Percentiles rank a stretch among this genome's conserved stretches.
Conservation (phyloP, 2,797 vertebrate genomes). For the Leptodactylus fallax region DNA sequence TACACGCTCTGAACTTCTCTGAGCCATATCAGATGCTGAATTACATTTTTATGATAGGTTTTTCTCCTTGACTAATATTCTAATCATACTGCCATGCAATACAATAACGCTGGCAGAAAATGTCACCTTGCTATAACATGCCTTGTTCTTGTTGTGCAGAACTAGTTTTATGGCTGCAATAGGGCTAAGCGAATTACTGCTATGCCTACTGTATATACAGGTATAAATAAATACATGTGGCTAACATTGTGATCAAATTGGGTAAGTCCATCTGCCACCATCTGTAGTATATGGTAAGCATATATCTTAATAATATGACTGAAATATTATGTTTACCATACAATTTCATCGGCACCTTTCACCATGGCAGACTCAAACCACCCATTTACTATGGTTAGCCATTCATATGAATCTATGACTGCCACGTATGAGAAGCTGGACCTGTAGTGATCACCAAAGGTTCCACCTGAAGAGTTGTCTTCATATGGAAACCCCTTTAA, state of each 20-base stretch:
- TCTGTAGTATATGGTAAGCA: too few relatives aligned
- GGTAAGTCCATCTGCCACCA: too few relatives aligned
- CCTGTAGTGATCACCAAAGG: not conserved
- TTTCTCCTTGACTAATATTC: not conserved
- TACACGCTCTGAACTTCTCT: not conserved
- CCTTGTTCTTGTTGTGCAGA: too few relatives aligned
- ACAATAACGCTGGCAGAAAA: not conserved
- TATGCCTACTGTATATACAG: too few relatives aligned
- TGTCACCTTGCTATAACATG: conserved; percentile 45
- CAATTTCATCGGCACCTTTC: not conserved
- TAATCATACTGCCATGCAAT: not conserved
- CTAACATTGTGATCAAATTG: too few relatives aligned
- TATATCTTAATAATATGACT: too few relatives aligned
- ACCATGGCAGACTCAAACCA: not conserved
- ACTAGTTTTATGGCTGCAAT: too few relatives aligned
- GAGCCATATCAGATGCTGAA: not conserved
- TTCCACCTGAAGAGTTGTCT: not conserved
- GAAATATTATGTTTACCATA: too few relatives aligned
- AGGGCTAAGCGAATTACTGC: too few relatives aligned
- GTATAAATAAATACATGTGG: too few relatives aligned
- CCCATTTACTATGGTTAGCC: not conserved
- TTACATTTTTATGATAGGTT: not conserved
- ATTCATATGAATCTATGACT: not conserved
- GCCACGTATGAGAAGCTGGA: not conserved
- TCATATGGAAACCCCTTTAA: not conserved